These are phyloP conservation scores for Trisateles emortualis DNA, from an alignment of 2,888 invertebrate genomes.

Conservation along the genomic window DNA sequence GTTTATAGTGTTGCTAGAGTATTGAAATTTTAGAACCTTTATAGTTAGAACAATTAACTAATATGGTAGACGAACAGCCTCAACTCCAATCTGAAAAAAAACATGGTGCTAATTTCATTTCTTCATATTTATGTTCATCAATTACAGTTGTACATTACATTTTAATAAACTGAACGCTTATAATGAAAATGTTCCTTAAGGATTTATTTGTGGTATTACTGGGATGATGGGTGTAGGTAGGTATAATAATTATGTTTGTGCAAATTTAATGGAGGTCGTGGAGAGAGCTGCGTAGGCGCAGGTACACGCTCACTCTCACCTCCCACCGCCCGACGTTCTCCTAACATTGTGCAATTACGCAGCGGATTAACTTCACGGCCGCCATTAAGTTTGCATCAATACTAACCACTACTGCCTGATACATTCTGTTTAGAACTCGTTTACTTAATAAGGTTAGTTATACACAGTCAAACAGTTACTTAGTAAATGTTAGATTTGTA, in stretches of 20 bases:
- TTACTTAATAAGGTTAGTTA: background rate
- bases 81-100: conserved; percentile 43
- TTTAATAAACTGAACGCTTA: conserved; percentile 46
- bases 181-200: conserved; percentile 50
- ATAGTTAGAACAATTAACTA: conserved; percentile 6
- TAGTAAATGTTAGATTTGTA: background rate
- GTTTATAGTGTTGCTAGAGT: conserved; percentile 5
- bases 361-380: too few species aligned
- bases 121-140: conserved; percentile 28
- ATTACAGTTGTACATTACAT: conserved; percentile 32
- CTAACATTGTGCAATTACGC: too few species aligned
- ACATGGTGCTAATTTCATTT: conserved; percentile 53
- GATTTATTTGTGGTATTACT: conserved; percentile 36
- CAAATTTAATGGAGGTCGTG: too few species aligned
- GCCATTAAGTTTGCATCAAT: too few species aligned
- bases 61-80: conserved; percentile 18
- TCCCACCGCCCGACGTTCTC: too few species aligned
- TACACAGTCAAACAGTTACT: background rate
- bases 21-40: conserved; percentile 7
- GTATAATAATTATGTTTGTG: too few species aligned
- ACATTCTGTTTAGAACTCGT: too few species aligned
- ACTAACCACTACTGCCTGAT: conserved; percentile 19
- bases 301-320: too few species aligned
- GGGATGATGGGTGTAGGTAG: conserved; percentile 21
- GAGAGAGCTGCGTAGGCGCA: too few species aligned